Conservation (phyloP, 2,113 vertebrate genomes). For the Nothoprocta perdicaria region DNA sequence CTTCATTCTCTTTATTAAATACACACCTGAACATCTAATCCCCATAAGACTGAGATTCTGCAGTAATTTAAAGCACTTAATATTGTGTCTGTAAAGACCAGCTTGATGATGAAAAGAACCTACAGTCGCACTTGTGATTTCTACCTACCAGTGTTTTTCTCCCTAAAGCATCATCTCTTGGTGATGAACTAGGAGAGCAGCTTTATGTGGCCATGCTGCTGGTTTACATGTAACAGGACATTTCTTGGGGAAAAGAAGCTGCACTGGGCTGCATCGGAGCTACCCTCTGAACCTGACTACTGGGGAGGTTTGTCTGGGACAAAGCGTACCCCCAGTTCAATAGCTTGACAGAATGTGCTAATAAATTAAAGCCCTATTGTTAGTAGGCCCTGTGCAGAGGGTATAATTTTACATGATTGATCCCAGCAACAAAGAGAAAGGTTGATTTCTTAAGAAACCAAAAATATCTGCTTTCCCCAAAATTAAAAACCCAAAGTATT, state of each 20-base stretch:
- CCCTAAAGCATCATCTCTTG: neutral
- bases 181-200: neutral
- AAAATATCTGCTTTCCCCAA: slow-evolving; percentile 21
- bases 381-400: neutral
- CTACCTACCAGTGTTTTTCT: neutral
- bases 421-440: neutral
- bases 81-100: neutral
- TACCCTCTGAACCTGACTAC: neutral
- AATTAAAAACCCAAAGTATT: slow-evolving; percentile 41
- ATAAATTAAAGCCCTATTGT: neutral
- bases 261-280: fast-evolving
- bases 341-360: neutral
- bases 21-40: neutral
- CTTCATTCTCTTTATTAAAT: neutral
- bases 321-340: neutral
- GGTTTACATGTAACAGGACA: neutral
- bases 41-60: neutral
- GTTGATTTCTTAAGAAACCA: slow-evolving; percentile 12
- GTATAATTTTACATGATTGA: slow-evolving; percentile 13
- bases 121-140: neutral
- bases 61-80: neutral
- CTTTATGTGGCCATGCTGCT: neutral
- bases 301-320: neutral
- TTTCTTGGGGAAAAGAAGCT: neutral
- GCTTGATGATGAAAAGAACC: neutral